A percentile compares a stretch with the other conserved stretches of the same genome.
Conservation (phyloP, 2,888 invertebrate genomes). For the Nephrotoma appendiculata region DNA sequence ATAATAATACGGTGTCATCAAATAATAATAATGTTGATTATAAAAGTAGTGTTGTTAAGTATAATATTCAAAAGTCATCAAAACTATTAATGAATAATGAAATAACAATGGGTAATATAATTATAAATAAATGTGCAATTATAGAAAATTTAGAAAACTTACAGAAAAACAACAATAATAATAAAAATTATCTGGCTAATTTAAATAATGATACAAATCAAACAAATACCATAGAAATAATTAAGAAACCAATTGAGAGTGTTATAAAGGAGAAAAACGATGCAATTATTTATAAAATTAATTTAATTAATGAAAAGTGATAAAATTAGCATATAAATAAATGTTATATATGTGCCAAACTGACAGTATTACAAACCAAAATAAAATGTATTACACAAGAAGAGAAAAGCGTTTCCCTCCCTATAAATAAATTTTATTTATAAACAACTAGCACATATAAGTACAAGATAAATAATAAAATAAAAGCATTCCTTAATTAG, state of each 20-base stretch:
- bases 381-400: neutral
- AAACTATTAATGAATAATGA: neutral
- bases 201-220: neutral
- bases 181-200: neutral
- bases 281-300: conserved; percentile 2
- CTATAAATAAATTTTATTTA: neutral
- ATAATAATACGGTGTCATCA: neutral
- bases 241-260: neutral
- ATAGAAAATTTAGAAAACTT: conserved; percentile 5
- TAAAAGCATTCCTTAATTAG: neutral
- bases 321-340: neutral
- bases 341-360: neutral
- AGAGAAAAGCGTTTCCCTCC: neutral
- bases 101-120: conserved; percentile 6
- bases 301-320: neutral
- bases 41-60: neutral
- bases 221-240: neutral
- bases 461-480: neutral
- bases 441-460: neutral
- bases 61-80: neutral
- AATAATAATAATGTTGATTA: neutral
- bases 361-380: neutral
- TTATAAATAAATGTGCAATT: conserved; percentile 5
- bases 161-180: neutral
- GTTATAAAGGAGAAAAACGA: conserved; percentile 1